These are phyloP conservation scores for Kryptolebias marmoratus DNA, from an alignment of 2,113 vertebrate species.

Conservation along the genomic window DNA sequence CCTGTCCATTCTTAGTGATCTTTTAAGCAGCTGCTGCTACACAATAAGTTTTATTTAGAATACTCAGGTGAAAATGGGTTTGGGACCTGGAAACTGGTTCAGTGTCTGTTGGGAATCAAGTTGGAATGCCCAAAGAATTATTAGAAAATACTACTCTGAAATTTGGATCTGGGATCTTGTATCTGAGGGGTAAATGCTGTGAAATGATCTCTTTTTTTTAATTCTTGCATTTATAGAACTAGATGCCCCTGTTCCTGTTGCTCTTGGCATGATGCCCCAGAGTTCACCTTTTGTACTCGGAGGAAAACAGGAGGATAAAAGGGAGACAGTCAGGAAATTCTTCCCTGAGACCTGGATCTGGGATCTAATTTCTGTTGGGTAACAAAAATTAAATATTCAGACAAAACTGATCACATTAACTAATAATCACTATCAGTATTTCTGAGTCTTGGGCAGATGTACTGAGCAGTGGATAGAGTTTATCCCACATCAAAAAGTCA, in stretches of 20 bases:
- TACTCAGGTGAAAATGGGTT: background rate
- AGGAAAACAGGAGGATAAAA: background rate
- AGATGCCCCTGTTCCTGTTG: conserved; percentile 30
- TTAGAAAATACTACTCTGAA: conserved; percentile 52
- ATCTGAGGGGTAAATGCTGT: conserved; percentile 40
- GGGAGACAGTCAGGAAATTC: conserved; percentile 78
- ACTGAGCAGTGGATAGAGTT: too few species aligned
- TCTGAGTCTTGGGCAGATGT: too few species aligned
- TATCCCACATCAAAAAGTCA: background rate
- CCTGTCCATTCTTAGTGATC: background rate
- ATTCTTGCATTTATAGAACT: conserved; percentile 1
- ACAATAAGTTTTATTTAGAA: background rate
- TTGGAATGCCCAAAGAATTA: conserved; percentile 10
- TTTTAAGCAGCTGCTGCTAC: background rate
- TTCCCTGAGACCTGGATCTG: conserved; percentile 94
- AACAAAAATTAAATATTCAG: conserved; percentile 31
- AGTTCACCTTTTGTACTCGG: too few species aligned
- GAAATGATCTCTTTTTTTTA: conserved; percentile 1
- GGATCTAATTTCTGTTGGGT: conserved; percentile 85
- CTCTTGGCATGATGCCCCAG: conserved; percentile 45
- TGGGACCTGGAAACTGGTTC: background rate
- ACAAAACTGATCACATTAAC: too few species aligned
- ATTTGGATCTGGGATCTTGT: conserved; percentile 60
- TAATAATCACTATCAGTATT: too few species aligned
- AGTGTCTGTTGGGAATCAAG: background rate